Evolutionary conservation across 2,888 invertebrate genomes (phyloP).

Genomic region (Brachylomia viminalis): DNA sequence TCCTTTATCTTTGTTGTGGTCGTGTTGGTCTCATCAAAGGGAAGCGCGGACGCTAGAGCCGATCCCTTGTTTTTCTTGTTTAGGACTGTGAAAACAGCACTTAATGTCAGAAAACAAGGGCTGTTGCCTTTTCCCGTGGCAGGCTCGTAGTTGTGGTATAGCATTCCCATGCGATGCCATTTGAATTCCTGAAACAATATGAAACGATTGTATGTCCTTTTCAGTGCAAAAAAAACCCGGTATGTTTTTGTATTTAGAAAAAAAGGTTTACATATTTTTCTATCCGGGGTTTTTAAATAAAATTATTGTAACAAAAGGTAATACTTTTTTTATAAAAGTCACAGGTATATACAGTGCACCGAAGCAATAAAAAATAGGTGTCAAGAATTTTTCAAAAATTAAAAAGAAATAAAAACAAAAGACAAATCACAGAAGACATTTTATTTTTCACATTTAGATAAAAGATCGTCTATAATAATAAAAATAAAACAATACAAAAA

Average conservation of each 20-base stretch:
- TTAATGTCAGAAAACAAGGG: conserved; percentile 94
- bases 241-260: not conserved
- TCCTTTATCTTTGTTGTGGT: conserved; percentile 90
- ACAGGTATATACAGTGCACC: not conserved
- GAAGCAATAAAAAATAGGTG: conserved; percentile 2
- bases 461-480: conserved; percentile 14
- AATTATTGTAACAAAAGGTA: not conserved
- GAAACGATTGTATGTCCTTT: conserved; percentile 9
- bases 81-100: conserved; percentile 91
- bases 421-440: conserved; percentile 57
- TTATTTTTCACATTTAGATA: conserved; percentile 53
- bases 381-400: not conserved
- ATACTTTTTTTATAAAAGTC: not conserved
- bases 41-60: conserved; percentile 87
- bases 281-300: not conserved
- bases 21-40: conserved; percentile 92
- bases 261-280: too few species aligned
- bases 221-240: not conserved
- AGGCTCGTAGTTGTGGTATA: conserved; percentile 93
- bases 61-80: conserved; percentile 87
- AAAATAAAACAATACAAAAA: conserved; percentile 41
- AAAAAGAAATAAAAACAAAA: conserved; percentile 60
- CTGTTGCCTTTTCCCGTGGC: conserved; percentile 92
- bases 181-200: conserved; percentile 91
- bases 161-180: conserved; percentile 93